phyloP scores from a whole-genome alignment of 1,140 invertebrate genomes.

The Drosophila lacteicornis region DNA sequence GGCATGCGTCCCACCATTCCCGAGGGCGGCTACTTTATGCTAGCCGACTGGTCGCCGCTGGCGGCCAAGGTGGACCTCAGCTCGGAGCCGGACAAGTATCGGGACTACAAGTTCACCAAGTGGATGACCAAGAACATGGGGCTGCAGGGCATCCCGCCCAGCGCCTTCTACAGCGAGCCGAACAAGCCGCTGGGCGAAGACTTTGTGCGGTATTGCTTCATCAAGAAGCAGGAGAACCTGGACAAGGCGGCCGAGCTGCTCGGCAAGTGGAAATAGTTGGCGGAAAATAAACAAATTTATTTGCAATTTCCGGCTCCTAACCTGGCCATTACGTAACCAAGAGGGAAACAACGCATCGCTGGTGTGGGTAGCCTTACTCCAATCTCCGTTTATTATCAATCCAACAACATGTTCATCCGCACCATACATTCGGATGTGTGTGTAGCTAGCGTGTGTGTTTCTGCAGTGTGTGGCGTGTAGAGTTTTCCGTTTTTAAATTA shows the following conservation, averaged over 20 bases:
- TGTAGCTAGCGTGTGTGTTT: constrained; percentile 38
- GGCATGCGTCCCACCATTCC: constrained; percentile 97
- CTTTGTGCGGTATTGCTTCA: constrained; percentile 96
- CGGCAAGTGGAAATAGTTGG: constrained; percentile 86
- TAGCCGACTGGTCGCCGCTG: constrained; percentile 95
- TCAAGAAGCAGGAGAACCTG: constrained; percentile 94
- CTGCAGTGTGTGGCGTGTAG: constrained; percentile 32
- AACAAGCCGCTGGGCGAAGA: constrained; percentile 95
- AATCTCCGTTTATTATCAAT: constrained; percentile 79
- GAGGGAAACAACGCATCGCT: constrained; percentile 27
- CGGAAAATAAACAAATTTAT: constrained; percentile 60
- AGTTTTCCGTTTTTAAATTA: constrained; percentile 61
- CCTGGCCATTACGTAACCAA: constrained; percentile 65
- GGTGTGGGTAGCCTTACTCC: constrained; percentile 74
- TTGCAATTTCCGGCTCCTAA: constrained; percentile 31
- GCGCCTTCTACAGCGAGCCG: constrained; percentile 94
- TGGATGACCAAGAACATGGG: constrained; percentile 98
- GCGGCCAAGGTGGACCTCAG: constrained; percentile 88
- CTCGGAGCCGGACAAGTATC: constrained; percentile 89
- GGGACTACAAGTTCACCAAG: constrained; percentile 97
- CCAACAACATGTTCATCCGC: constrained; percentile 78
- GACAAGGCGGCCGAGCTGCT: constrained; percentile 89
- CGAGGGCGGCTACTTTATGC: constrained; percentile 98
- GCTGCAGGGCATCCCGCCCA: constrained; percentile 96
- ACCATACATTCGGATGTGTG: constrained; percentile 45